These are phyloP conservation scores for Tetragonula carbonaria DNA, from an alignment of 2,888 invertebrate genomes.

Conservation along the genomic window DNA sequence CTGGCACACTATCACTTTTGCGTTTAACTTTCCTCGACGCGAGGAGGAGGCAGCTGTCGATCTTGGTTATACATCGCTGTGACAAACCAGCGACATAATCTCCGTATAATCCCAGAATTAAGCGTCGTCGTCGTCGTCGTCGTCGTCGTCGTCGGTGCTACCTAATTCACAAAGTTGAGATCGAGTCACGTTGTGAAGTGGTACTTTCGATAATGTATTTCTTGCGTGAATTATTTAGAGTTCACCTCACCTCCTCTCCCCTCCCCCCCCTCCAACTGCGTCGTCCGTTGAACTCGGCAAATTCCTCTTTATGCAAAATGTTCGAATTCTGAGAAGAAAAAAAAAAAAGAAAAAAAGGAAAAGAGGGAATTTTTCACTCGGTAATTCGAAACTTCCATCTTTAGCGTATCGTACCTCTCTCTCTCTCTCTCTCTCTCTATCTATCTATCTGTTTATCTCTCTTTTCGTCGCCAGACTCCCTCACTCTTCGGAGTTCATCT, in stretches of 20 bases:
- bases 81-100: background rate
- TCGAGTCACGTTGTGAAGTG: background rate
- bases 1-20: background rate
- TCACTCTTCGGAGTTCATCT: slow-evolving; percentile 63
- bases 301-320: background rate
- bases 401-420: slow-evolving; percentile 9
- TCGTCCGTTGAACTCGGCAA: slow-evolving; percentile 25
- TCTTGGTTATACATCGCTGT: background rate
- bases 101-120: background rate
- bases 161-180: background rate
- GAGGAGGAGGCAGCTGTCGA: background rate
- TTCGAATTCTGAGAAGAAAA: background rate
- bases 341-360: too few species aligned
- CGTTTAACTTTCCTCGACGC: background rate
- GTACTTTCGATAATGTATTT: background rate
- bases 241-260: background rate
- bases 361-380: slow-evolving; percentile 45
- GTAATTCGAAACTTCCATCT: slow-evolving; percentile 68
- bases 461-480: slow-evolving; percentile 36
- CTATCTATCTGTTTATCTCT: slow-evolving; percentile 32
- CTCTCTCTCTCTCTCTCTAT: slow-evolving; percentile 29
- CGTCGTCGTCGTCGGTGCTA: too few species aligned
- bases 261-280: background rate
- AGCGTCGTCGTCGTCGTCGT: background rate
- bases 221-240: background rate